Evolutionary conservation across 2,888 invertebrate species (phyloP).

Genomic region (Cheilosia variabilis): DNA sequence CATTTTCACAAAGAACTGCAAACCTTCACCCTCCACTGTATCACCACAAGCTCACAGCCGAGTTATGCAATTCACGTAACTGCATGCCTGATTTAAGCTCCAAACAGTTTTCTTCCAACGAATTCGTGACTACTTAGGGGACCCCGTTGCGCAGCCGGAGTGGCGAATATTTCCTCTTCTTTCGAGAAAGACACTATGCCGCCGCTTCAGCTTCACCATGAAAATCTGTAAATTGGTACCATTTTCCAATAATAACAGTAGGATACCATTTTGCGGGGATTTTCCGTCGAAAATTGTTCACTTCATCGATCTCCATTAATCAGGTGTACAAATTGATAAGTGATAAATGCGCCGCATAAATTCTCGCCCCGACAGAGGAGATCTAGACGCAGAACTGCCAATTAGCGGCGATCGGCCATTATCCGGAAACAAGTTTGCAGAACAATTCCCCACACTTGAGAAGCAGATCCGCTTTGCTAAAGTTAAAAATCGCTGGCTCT

Average conservation of each 20-base stretch:
- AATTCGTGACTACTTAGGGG: constrained; percentile 65
- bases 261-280: constrained; percentile 24
- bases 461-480: constrained; percentile 61
- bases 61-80: constrained; percentile 56
- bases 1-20: neutral
- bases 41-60: constrained; percentile 29
- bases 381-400: constrained; percentile 53
- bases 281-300: constrained; percentile 45
- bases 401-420: constrained; percentile 55
- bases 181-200: constrained; percentile 24
- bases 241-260: constrained; percentile 62
- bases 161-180: constrained; percentile 28
- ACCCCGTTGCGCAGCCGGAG: constrained; percentile 11
- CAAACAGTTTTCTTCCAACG: constrained; percentile 34
- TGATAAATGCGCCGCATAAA: constrained; percentile 61
- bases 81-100: constrained; percentile 57
- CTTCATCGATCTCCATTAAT: constrained; percentile 72
- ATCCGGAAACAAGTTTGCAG: constrained; percentile 66
- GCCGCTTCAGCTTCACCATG: constrained; percentile 11
- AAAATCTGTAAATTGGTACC: constrained; percentile 10
- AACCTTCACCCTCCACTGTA: constrained; percentile 35
- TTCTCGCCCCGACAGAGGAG: constrained; percentile 12
- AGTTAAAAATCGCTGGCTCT: neutral
- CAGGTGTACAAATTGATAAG: constrained; percentile 74
- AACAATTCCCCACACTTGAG: constrained; percentile 46